Conservation (phyloP, 1,140 invertebrate genomes). For the Dendroctonus valens region DNA sequence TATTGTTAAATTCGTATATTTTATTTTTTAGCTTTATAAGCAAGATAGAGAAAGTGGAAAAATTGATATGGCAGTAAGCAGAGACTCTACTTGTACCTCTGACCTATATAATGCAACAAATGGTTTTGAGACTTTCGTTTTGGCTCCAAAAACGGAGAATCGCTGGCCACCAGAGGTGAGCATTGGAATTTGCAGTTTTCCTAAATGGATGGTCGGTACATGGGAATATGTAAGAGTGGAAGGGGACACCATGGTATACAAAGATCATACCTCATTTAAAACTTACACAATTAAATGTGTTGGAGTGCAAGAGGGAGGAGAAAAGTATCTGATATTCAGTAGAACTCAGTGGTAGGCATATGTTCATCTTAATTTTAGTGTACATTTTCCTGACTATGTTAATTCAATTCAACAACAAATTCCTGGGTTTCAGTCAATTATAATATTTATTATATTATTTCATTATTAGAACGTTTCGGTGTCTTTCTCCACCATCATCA, state of each 20-base stretch:
- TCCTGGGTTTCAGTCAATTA: too few relatives aligned
- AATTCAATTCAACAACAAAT: too few relatives aligned
- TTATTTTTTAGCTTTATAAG: slow-evolving; percentile 65
- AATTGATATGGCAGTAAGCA: slow-evolving; percentile 64
- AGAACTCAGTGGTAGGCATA: slow-evolving; percentile 56
- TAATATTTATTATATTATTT: too few relatives aligned
- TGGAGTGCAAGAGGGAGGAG: slow-evolving; percentile 47
- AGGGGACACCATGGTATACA: slow-evolving; percentile 62
- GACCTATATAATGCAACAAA: slow-evolving; percentile 58
- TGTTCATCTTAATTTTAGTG: neutral
- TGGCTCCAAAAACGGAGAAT: slow-evolving; percentile 50
- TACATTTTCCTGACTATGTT: too few relatives aligned
- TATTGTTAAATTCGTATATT: slow-evolving; percentile 28
- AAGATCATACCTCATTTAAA: slow-evolving; percentile 64
- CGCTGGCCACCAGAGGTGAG: slow-evolving; percentile 49
- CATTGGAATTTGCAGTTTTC: slow-evolving; percentile 55
- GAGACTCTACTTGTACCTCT: slow-evolving; percentile 65
- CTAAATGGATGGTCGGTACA: slow-evolving; percentile 64
- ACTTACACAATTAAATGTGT: slow-evolving; percentile 63
- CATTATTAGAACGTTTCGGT: too few relatives aligned
- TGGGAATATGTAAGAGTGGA: slow-evolving; percentile 66
- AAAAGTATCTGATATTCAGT: slow-evolving; percentile 55
- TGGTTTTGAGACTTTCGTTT: slow-evolving; percentile 62
- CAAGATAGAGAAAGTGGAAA: slow-evolving; percentile 58
- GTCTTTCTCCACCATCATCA: too few relatives aligned